Conservation (phyloP, 2,797 vertebrate species). For the Pterois miles region DNA sequence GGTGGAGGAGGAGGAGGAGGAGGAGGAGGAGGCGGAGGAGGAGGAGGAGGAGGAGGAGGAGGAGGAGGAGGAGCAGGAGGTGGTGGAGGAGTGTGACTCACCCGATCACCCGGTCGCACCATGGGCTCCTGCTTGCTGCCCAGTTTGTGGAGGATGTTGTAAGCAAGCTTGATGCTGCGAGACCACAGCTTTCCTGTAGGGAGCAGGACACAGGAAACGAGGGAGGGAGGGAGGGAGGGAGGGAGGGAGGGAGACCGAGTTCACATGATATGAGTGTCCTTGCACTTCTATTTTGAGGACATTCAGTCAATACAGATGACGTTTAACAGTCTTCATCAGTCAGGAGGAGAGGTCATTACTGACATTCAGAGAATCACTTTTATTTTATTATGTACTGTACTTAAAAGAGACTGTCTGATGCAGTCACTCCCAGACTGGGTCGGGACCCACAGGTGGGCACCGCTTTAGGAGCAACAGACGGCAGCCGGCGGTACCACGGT, state of each 20-base stretch:
- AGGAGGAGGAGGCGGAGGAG: not conserved
- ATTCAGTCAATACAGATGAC: slow-evolving; percentile 24
- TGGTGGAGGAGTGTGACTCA: slow-evolving; percentile 77
- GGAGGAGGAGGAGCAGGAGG: not conserved
- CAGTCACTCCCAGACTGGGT: too few species aligned
- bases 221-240: not conserved
- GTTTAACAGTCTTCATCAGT: not conserved
- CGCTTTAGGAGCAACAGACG: too few species aligned
- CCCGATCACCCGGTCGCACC: slow-evolving; percentile 97
- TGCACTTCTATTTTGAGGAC: slow-evolving; percentile 38
- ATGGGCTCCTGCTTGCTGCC: slow-evolving; percentile 99
- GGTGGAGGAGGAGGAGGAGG: not conserved
- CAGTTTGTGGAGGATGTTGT: slow-evolving; percentile 99
- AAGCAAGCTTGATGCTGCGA: slow-evolving; percentile 98
- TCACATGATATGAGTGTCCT: slow-evolving; percentile 16
- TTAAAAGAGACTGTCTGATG: too few species aligned
- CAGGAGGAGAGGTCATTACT: not conserved
- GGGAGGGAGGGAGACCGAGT: not conserved
- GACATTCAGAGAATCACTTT: not conserved
- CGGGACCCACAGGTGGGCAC: too few species aligned
- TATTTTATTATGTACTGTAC: not conserved
- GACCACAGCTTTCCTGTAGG: slow-evolving; percentile 97
- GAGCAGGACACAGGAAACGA: slow-evolving; percentile 41
- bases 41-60: too few species aligned
- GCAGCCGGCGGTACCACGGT: too few species aligned